Evolutionary conservation across 2,113 vertebrate species (phyloP).

Genomic region (Rhinogobius similis): DNA sequence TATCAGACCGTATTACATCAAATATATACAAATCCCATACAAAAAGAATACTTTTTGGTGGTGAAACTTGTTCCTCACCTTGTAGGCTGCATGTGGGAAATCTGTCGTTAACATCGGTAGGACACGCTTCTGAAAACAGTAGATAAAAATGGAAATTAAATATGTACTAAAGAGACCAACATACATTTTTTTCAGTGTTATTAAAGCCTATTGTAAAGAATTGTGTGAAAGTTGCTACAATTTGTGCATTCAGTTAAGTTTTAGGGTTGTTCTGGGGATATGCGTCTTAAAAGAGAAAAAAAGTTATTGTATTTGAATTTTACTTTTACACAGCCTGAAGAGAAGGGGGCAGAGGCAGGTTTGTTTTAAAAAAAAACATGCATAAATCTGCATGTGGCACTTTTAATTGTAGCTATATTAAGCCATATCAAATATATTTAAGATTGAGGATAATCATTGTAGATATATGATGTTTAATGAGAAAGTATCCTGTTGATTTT

Average conservation of each 20-base stretch:
- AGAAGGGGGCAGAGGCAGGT: neutral
- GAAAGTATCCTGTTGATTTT: constrained; percentile 11
- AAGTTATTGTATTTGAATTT: neutral
- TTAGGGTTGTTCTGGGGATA: neutral
- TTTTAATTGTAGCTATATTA: neutral
- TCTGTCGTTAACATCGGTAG: neutral
- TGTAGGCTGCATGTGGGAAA: neutral
- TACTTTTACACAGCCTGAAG: neutral
- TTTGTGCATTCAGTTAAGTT: too few species aligned
- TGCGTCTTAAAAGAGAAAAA: neutral
- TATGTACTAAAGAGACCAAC: neutral
- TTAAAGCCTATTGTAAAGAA: neutral
- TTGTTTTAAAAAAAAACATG: neutral
- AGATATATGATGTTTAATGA: constrained; percentile 1
- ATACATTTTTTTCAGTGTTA: neutral
- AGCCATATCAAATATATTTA: neutral
- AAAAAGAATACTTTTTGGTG: neutral
- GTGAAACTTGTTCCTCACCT: constrained; percentile 1
- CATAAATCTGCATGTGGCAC: neutral
- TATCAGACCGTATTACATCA: neutral
- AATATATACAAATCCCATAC: neutral
- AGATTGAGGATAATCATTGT: neutral
- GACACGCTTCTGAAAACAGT: neutral
- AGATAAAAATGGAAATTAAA: neutral
- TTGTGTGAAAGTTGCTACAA: neutral